phyloP scores from a whole-genome alignment of 2,113 vertebrate species.

The Anser cygnoides region DNA sequence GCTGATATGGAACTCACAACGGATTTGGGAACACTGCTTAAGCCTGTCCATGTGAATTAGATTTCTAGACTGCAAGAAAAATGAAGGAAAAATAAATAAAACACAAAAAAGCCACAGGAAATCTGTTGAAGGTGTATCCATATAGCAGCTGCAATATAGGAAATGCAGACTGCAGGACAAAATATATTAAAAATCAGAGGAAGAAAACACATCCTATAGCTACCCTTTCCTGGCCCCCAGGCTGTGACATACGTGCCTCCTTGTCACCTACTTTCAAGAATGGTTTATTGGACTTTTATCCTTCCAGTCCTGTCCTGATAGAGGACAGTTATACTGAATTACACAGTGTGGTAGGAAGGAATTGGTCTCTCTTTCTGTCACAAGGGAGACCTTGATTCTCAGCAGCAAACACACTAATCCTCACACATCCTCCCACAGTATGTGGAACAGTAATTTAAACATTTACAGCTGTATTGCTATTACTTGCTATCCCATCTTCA shows the following conservation, averaged over 20 bases:
- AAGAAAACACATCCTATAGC: not conserved
- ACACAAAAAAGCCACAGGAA: not conserved
- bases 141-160: not conserved
- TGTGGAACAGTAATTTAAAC: not conserved
- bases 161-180: fast-evolving
- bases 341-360: fast-evolving
- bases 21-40: not conserved
- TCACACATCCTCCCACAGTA: not conserved
- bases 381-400: not conserved
- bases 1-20: not conserved
- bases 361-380: not conserved
- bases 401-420: not conserved
- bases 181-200: not conserved
- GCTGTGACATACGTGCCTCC: not conserved
- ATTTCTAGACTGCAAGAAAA: not conserved
- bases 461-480: not conserved
- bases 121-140: not conserved
- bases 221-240: not conserved
- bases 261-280: not conserved
- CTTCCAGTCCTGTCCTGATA: not conserved
- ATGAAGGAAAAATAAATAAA: not conserved
- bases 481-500: not conserved
- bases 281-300: not conserved
- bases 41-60: not conserved
- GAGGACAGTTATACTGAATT: not conserved